phyloP scores from a whole-genome alignment of 2,888 invertebrate genomes.

The Diloba caeruleocephala region DNA sequence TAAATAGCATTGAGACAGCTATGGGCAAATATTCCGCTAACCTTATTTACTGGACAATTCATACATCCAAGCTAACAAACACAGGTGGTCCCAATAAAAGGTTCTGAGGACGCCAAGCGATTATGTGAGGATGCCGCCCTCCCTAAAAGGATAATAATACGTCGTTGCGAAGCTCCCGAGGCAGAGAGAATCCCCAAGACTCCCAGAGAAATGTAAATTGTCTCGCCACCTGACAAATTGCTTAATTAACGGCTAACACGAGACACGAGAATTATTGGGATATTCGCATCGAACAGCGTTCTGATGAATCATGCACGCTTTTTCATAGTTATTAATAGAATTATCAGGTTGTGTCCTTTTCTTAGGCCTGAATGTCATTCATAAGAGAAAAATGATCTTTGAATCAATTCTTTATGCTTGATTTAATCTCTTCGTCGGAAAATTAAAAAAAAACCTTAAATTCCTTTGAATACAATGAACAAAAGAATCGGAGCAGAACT shows the following conservation, averaged over 20 bases:
- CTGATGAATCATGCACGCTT: conserved; percentile 51
- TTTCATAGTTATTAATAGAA: conserved; percentile 44
- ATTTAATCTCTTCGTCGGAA: conserved; percentile 49
- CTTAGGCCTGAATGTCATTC: conserved; percentile 1
- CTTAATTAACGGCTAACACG: conserved; percentile 87
- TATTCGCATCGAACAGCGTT: conserved; percentile 75
- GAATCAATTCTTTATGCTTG: conserved; percentile 37
- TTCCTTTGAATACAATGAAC: conserved; percentile 75
- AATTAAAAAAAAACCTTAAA: conserved; percentile 52
- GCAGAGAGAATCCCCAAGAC: conserved; percentile 75
- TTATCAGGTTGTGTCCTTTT: conserved; percentile 10
- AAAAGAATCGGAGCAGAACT: conserved; percentile 71
- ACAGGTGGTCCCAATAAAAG: conserved; percentile 88
- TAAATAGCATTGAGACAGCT: conserved; percentile 81
- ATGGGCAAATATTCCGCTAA: conserved; percentile 82
- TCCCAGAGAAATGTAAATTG: conserved; percentile 86
- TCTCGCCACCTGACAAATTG: conserved; percentile 85
- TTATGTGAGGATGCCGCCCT: conserved; percentile 83
- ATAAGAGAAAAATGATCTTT: conserved; percentile 33
- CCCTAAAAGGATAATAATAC: conserved; percentile 89
- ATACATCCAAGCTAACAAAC: conserved; percentile 84
- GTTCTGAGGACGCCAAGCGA: conserved; percentile 77
- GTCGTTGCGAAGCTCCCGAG: conserved; percentile 81
- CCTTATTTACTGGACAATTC: conserved; percentile 89
- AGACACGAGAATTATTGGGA: conserved; percentile 79